Percentiles rank a stretch among this genome's conserved stretches.
Evolutionary conservation across 2,888 invertebrate species (phyloP).

Genomic region (Automeris io): DNA sequence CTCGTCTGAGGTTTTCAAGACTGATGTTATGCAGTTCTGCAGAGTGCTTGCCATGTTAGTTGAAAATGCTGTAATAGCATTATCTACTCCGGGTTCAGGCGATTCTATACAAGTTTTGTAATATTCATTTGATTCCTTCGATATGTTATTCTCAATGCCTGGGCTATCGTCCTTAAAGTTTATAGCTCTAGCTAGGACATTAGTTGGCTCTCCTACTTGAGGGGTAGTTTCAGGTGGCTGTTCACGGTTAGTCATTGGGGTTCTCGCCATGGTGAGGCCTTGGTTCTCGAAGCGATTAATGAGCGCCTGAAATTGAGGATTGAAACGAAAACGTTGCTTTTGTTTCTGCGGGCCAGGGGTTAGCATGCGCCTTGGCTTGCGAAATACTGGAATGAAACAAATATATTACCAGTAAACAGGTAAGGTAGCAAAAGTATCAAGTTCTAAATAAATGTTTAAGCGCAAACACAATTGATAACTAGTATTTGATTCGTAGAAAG

Average conservation of each 20-base stretch:
- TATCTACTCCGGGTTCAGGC: conserved; percentile 34
- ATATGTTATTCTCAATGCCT: conserved; percentile 38
- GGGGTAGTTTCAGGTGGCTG: conserved; percentile 51
- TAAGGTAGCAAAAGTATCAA: not conserved
- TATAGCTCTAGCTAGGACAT: conserved; percentile 59
- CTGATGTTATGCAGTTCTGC: conserved; percentile 54
- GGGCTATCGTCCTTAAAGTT: conserved; percentile 69
- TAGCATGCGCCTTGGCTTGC: conserved; percentile 66
- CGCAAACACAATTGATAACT: too few species aligned
- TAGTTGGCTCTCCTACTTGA: conserved; percentile 45
- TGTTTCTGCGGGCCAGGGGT: conserved; percentile 67
- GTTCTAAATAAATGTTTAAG: too few species aligned
- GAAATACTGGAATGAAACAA: conserved; percentile 39
- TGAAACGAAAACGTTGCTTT: conserved; percentile 42
- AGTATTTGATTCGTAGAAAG: too few species aligned
- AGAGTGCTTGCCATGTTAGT: conserved; percentile 59
- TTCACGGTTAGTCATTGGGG: conserved; percentile 42
- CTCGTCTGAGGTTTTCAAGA: conserved; percentile 49
- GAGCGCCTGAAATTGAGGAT: conserved; percentile 66
- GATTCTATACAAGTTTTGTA: conserved; percentile 56
- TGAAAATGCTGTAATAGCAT: conserved; percentile 52
- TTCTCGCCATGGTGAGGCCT: conserved; percentile 45
- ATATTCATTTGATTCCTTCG: conserved; percentile 56
- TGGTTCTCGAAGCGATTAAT: conserved; percentile 63
- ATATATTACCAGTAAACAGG: not conserved